phyloP scores from a whole-genome alignment of 1,140 invertebrate species.

The Hylaeus volcanicus region DNA sequence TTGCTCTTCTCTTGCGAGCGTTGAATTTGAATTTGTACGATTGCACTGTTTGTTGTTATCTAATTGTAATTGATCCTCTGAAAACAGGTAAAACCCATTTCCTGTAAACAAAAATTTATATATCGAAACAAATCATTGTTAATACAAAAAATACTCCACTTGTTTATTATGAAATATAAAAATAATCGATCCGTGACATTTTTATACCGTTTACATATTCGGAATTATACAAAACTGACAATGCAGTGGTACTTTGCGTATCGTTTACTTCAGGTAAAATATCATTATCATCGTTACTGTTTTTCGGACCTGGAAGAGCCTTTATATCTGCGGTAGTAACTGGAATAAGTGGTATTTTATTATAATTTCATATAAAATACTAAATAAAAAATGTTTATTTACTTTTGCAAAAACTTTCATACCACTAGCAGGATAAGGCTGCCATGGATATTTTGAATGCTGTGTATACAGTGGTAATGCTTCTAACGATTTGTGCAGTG shows the following conservation, averaged over 20 bases:
- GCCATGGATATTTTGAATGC: slow-evolving; percentile 85
- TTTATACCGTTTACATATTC: slow-evolving; percentile 85
- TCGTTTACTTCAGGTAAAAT: slow-evolving; percentile 60
- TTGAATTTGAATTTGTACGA: slow-evolving; percentile 27
- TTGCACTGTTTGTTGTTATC: slow-evolving; percentile 70
- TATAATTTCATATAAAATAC: neutral
- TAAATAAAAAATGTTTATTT: neutral
- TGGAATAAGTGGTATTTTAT: slow-evolving; percentile 27
- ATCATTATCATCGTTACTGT: slow-evolving; percentile 53
- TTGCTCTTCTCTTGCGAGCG: neutral
- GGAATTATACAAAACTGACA: slow-evolving; percentile 86
- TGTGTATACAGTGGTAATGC: slow-evolving; percentile 48
- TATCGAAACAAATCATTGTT: slow-evolving; percentile 15
- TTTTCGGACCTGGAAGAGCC: slow-evolving; percentile 5
- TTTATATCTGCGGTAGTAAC: slow-evolving; percentile 39
- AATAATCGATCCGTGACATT: neutral
- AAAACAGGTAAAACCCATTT: slow-evolving; percentile 86
- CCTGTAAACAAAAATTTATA: slow-evolving; percentile 71
- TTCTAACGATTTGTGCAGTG: slow-evolving; percentile 74
- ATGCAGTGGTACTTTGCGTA: slow-evolving; percentile 79
- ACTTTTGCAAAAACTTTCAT: slow-evolving; percentile 36
- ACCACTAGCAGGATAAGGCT: slow-evolving; percentile 83
- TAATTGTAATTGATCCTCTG: slow-evolving; percentile 74
- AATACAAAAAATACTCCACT: slow-evolving; percentile 1
- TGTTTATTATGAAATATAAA: neutral